phyloP scores from a whole-genome alignment of 2,113 vertebrate species.

The Diadophis punctatus region DNA sequence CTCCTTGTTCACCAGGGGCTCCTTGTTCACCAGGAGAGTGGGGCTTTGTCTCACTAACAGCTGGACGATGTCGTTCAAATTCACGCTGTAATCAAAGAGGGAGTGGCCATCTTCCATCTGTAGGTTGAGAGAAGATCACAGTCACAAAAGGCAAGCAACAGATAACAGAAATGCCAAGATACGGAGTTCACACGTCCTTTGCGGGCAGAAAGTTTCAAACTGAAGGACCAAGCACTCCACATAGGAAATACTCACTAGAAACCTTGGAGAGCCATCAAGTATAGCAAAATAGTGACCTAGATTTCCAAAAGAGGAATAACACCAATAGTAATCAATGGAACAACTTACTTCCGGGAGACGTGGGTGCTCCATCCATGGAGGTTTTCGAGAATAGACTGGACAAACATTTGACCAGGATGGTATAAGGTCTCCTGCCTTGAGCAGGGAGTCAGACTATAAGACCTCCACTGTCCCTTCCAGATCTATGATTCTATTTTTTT shows the following conservation, averaged over 20 bases:
- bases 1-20: slow-evolving; percentile 68
- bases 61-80: slow-evolving; percentile 92
- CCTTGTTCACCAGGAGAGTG: no score
- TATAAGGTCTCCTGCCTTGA: no score
- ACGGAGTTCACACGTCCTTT: not conserved
- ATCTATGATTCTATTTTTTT: no score
- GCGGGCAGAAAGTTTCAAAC: not conserved
- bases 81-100: slow-evolving; percentile 91
- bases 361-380: no score
- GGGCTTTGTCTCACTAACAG: slow-evolving; percentile 84
- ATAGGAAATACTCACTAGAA: not conserved
- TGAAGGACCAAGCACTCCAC: not conserved
- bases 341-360: not conserved
- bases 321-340: not conserved
- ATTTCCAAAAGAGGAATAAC: not conserved
- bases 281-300: not conserved
- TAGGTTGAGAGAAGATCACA: not conserved
- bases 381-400: no score
- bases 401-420: no score
- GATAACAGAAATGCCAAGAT: not conserved
- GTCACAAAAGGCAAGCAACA: not conserved
- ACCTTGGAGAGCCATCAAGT: not conserved
- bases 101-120: slow-evolving; percentile 97
- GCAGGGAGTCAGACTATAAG: no score
- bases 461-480: no score